These are phyloP conservation scores for Macroteleia sp. DNA, from an alignment of 2,888 invertebrate genomes.

Conservation along the genomic window DNA sequence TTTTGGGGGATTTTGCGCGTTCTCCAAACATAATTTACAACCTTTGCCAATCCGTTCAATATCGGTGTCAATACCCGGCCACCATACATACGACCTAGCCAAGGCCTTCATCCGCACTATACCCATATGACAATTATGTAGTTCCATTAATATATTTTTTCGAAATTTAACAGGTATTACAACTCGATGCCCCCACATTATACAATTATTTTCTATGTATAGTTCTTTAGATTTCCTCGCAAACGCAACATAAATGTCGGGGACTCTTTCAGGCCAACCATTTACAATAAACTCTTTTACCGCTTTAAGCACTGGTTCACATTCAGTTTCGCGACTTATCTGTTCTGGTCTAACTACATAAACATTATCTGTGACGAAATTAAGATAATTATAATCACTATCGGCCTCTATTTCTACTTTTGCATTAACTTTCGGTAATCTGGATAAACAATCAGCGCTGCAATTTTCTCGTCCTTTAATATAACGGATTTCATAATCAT, in stretches of 20 bases:
- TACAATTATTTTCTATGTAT: not conserved
- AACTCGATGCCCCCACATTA: conserved; percentile 26
- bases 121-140: conserved; percentile 67
- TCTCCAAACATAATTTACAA: conserved; percentile 44
- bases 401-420: not conserved
- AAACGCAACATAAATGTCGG: not conserved
- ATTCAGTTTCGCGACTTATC: not conserved
- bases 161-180: conserved; percentile 28
- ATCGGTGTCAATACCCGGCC: conserved; percentile 65
- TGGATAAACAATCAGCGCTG: not conserved
- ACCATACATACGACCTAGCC: conserved; percentile 67
- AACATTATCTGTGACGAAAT: not conserved
- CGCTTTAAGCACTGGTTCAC: not conserved
- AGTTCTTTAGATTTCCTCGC: not conserved
- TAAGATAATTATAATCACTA: not conserved
- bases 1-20: conserved; percentile 34
- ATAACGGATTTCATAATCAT: not conserved
- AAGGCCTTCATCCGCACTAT: conserved; percentile 71
- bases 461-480: not conserved
- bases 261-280: not conserved
- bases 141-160: conserved; percentile 7
- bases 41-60: conserved; percentile 65
- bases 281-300: not conserved
- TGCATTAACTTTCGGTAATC: not conserved
- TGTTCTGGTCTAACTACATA: not conserved